Conservation (phyloP, 2,113 vertebrate species). For the Salvelinus fontinalis region DNA sequence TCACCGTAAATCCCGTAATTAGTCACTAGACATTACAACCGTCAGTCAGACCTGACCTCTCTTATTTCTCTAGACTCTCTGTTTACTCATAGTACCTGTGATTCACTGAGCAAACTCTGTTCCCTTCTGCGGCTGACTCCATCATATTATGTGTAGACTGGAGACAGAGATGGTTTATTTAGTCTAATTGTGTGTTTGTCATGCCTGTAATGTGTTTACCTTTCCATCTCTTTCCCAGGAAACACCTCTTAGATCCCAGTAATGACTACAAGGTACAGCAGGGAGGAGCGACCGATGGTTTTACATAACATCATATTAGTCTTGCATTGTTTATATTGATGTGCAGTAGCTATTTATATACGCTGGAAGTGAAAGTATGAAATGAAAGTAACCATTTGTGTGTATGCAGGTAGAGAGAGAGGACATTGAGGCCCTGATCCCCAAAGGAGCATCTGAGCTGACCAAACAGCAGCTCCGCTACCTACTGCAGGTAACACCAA, state of each 20-base stretch:
- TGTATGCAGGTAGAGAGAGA: constrained; percentile 66
- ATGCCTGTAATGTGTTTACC: constrained; percentile 35
- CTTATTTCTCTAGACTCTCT: no score
- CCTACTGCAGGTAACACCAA: constrained; percentile 85
- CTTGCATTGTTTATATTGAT: no score
- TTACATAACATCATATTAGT: not conserved
- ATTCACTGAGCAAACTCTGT: constrained; percentile 1
- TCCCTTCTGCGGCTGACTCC: not conserved
- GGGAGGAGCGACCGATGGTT: not conserved
- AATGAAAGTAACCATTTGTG: not conserved
- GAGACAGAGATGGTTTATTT: not conserved
- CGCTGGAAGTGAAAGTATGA: no score
- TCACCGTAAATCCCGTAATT: no score
- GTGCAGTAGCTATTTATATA: no score
- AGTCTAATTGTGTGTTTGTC: not conserved
- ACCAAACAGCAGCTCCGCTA: constrained; percentile 98
- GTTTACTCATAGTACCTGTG: not conserved
- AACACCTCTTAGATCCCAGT: constrained; percentile 61
- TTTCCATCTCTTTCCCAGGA: constrained; percentile 63
- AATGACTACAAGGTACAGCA: constrained; percentile 70
- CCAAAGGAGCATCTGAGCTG: constrained; percentile 90
- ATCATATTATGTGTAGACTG: not conserved
- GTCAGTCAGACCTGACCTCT: no score
- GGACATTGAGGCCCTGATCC: constrained; percentile 88
- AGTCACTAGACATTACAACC: no score